These are phyloP conservation scores for Lasioglossum pauxillum DNA, from an alignment of 2,888 invertebrate genomes.

Conservation along the genomic window DNA sequence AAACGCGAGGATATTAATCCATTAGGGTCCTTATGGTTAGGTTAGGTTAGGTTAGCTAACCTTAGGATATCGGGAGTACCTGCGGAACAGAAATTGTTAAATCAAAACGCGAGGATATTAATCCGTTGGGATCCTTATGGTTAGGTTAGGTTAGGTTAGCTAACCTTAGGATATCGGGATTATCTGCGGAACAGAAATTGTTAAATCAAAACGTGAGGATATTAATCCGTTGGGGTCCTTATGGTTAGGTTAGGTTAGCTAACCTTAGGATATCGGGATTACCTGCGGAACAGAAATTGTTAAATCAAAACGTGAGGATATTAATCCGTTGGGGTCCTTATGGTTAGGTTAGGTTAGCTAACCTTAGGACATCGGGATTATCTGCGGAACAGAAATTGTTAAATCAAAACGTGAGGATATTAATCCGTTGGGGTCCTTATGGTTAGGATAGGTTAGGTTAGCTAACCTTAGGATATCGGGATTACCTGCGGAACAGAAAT, in stretches of 20 bases:
- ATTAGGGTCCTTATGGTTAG: too few species aligned
- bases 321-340: neutral
- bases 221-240: neutral
- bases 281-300: slow-evolving; percentile 68
- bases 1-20: neutral
- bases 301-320: neutral
- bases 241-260: too few species aligned
- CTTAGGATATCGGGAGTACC: slow-evolving; percentile 80
- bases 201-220: neutral
- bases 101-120: neutral
- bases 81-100: slow-evolving; percentile 51
- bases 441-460: too few species aligned
- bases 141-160: too few species aligned
- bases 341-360: too few species aligned
- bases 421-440: neutral
- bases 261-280: slow-evolving; percentile 80
- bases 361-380: slow-evolving; percentile 80
- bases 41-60: too few species aligned
- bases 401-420: neutral
- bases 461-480: too few species aligned
- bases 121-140: neutral
- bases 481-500: slow-evolving; percentile 73
- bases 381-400: slow-evolving; percentile 64
- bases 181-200: slow-evolving; percentile 68
- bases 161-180: slow-evolving; percentile 80